A percentile compares a stretch with the other conserved stretches of the same genome.
Conservation (phyloP, 1,140 invertebrate genomes). For the Trinorchestia longiramus region DNA sequence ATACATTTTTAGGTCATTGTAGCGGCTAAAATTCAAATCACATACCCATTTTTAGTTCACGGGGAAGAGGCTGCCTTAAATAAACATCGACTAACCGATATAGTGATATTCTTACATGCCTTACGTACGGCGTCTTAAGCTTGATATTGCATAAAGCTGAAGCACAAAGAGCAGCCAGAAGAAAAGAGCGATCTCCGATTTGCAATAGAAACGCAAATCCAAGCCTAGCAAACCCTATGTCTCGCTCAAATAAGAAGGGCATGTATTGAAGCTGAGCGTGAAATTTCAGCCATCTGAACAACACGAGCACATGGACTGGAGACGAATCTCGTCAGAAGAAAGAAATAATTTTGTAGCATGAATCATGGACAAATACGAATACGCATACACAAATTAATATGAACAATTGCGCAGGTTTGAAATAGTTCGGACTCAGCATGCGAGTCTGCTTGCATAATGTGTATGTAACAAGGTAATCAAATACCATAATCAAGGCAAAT, state of each 20-base stretch:
- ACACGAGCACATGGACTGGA: background rate
- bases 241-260: too few relatives aligned
- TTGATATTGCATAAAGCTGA: slow-evolving; percentile 43
- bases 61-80: background rate
- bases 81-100: slow-evolving; percentile 19
- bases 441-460: too few relatives aligned
- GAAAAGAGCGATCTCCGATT: background rate
- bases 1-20: background rate
- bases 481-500: too few relatives aligned
- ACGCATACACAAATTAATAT: too few relatives aligned
- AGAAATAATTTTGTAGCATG: too few relatives aligned
- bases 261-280: background rate
- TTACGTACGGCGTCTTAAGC: slow-evolving; percentile 53
- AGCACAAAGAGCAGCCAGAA: background rate
- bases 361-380: too few relatives aligned
- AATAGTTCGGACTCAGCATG: too few relatives aligned
- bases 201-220: background rate
- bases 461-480: too few relatives aligned
- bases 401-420: too few relatives aligned
- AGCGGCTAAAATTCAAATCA: background rate
- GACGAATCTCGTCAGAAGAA: too few relatives aligned
- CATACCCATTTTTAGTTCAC: background rate
- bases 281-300: background rate
- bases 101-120: slow-evolving; percentile 10
- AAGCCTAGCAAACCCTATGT: too few relatives aligned